Evolutionary conservation across 2,888 invertebrate species (phyloP), one percentile per base, ranked within the genome.

Genomic region (Orthosia incerta): DNA sequence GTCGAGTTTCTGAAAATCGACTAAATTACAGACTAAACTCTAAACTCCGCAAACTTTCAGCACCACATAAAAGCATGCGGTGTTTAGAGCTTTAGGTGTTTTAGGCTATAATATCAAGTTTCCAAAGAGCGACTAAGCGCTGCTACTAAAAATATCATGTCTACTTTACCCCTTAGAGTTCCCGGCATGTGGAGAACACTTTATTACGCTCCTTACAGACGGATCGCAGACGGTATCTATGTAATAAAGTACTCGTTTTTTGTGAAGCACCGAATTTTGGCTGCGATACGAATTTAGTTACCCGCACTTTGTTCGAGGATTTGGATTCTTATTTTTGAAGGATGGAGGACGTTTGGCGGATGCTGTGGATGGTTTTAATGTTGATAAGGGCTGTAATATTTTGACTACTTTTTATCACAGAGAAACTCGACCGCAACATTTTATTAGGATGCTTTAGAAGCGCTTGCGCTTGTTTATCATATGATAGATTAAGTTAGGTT

Each of bases 201-300:
- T 89, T 89, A 88, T 87, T 88, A 82, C 80, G 61, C 51, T 68
- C 65, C 68, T 79, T 55, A 75, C 75, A 79, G 86, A 83, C 76
- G 71, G 71, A 77, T 62, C 62, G 57, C 66, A 77, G 72, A 83
- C 83, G 57, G 77, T 80, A 80, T 81, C 63, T 76, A 31, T 67
- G 57, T 86, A 80, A 76, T 83, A 83, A 83, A 83, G 68, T 74
- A 67, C 45, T 53, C 65, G 53, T 68, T 77, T 76, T 72, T 68
- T 75, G 62, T 74, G 61, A 60, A 74, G 59, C 45, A 63, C 53
- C 68, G 56, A 80, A 71, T 74, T 72, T 80, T 83, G 68, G 59
- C 77, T 53, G 18, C 39, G 20, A 67, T 82, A 57, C 65, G 18
- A 55, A 39, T 48, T 57, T 31, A 46, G 51, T 68, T 76, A 60